These are phyloP conservation scores for Ditylenchus dipsaci DNA, from an alignment of 1,140 invertebrate genomes.

Conservation along the genomic window DNA sequence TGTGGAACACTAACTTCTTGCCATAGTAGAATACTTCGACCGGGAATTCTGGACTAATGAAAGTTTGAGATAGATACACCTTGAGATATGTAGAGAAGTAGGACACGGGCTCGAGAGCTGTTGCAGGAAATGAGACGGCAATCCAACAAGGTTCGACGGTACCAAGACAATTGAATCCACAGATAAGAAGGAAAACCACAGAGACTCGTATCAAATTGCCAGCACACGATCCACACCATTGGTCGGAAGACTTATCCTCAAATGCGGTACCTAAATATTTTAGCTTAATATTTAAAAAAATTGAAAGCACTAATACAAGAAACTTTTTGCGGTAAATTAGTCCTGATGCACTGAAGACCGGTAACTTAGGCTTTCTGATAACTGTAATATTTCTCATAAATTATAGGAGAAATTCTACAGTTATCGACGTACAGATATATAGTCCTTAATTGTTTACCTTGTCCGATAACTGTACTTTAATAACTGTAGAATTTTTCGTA, in stretches of 20 bases:
- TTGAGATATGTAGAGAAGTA: conserved; percentile 3
- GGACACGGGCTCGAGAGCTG: not conserved
- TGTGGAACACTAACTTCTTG: conserved; percentile 6
- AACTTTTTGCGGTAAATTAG: too few relatives aligned
- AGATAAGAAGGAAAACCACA: not conserved
- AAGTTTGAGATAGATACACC: conserved; percentile 11
- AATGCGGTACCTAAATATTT: not conserved
- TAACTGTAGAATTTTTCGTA: too few relatives aligned
- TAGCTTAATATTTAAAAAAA: not conserved
- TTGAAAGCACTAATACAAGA: too few relatives aligned
- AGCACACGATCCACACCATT: not conserved
- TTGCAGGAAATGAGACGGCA: not conserved
- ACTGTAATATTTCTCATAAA: too few relatives aligned
- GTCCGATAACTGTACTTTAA: too few relatives aligned
- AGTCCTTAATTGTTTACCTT: too few relatives aligned
- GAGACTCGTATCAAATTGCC: not conserved
- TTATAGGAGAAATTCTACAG: too few relatives aligned
- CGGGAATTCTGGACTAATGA: not conserved
- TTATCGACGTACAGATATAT: too few relatives aligned
- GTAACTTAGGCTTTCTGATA: too few relatives aligned
- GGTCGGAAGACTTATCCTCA: not conserved
- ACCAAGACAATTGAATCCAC: not conserved
- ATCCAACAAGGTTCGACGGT: not conserved
- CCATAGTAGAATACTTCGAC: conserved; percentile 18
- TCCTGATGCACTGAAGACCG: too few relatives aligned